Conservation (phyloP, 2,888 invertebrate genomes). For the Gandaritis pyraliata region DNA sequence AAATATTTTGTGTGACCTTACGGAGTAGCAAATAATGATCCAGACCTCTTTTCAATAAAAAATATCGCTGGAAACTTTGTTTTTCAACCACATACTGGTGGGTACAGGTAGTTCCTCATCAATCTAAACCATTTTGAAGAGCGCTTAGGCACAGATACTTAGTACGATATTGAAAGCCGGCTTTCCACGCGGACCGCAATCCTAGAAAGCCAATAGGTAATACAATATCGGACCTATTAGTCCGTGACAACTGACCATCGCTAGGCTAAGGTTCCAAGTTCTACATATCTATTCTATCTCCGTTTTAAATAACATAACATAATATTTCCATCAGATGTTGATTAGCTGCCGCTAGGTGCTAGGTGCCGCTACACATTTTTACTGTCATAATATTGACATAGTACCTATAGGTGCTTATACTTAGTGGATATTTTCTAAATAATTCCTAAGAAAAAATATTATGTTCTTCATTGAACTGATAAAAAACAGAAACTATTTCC, state of each 20-base stretch:
- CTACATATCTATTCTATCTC: background rate
- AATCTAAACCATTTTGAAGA: no score
- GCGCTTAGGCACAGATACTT: slow-evolving; percentile 37
- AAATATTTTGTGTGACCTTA: no score
- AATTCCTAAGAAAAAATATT: background rate
- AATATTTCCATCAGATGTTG: no score
- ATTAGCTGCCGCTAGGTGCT: no score
- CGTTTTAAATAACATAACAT: no score
- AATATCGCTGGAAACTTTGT: no score
- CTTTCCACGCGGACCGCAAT: slow-evolving; percentile 61
- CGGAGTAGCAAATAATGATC: no score
- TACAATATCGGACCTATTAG: slow-evolving; percentile 61
- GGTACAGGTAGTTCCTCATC: background rate
- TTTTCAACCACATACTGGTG: background rate
- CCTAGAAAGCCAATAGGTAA: slow-evolving; percentile 68
- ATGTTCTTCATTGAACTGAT: background rate
- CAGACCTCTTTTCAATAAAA: no score
- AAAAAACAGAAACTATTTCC: slow-evolving; percentile 52
- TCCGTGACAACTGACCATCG: slow-evolving; percentile 53
- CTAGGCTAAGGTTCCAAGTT: slow-evolving; percentile 2
- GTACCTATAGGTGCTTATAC: no score
- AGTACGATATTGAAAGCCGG: slow-evolving; percentile 34
- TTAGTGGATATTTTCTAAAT: no score
- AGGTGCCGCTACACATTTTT: no score
- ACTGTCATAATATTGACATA: no score